phyloP scores from a whole-genome alignment of 2,113 vertebrate genomes.

The Rhizomys pruinosus region DNA sequence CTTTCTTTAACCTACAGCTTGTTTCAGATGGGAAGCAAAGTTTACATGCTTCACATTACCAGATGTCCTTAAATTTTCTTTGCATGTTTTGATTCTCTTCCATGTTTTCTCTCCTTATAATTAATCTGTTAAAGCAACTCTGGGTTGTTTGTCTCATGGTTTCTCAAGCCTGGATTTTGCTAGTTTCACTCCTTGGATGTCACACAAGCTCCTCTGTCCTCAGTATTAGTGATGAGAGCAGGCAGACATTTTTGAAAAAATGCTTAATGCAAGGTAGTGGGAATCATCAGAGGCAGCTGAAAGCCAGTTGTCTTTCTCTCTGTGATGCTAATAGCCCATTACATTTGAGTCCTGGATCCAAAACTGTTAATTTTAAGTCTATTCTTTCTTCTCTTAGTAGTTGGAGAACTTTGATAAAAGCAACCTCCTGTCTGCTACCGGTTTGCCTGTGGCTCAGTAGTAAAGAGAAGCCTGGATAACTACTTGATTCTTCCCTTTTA shows the following conservation, averaged over 20 bases:
- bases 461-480: conserved; percentile 5
- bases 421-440: background rate
- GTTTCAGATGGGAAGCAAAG: conserved; percentile 15
- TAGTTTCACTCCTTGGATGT: background rate
- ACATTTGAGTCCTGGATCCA: background rate
- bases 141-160: background rate
- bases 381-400: conserved; percentile 4
- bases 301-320: background rate
- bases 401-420: conserved; percentile 7
- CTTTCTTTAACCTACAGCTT: background rate
- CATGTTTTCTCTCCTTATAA: background rate
- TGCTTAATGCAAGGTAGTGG: background rate
- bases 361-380: conserved; percentile 28
- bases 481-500: background rate
- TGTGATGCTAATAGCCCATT: background rate
- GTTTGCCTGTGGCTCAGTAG: background rate
- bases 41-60: background rate
- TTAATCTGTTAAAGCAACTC: background rate
- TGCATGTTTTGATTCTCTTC: background rate
- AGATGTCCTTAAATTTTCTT: background rate
- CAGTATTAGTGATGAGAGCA: background rate
- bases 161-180: conserved; percentile 18
- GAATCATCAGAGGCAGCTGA: background rate
- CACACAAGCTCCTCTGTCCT: background rate
- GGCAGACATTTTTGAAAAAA: background rate